Base-by-base conservation (phyloP, 2,113 vertebrate species). In the Amphiprion percula region DNA sequence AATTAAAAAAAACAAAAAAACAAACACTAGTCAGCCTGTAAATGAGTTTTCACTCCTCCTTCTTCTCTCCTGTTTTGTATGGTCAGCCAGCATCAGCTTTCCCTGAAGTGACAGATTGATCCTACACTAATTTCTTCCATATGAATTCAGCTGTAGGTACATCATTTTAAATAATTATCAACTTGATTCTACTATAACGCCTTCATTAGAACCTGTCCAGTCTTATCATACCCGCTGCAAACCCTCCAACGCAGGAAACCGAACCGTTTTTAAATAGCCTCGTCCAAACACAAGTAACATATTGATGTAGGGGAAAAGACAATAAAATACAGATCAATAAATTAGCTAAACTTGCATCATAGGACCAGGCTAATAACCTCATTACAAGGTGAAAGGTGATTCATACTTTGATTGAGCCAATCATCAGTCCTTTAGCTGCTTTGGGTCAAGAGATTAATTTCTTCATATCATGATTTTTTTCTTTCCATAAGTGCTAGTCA, bases 21-120 rank as follows among this genome's bases (percentile, higher is more conserved):
- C 4, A n/a, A 19, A 8, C 17, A 3, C 8, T 52, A n/a, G 21
- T 21, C 21, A 21, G 21, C 21, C n/a, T 49, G 59, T 69, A 52
- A 26, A 26, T 64, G 75, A 55, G 44, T 62, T 16, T 23, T 10
- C 24, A 24, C 2, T 3, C 77, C 24, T 72, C 83, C 64, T 74
- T 58, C 21, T 74, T 71, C 56, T 24, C 59, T 74, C 81, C 44
- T 9, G 9, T 37, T 68, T 56, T 66, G 41, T 71, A 26, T 77
- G 7, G 59, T 87, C 85, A 87, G 90, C 84, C 92, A 90, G 87
- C 67, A 39, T 14, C 6, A 21, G 54, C 67, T 82, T 80, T 80
- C 77, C 68, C 77, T 87, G 65, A 69, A 74, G 55, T 14, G 2
- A 78, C 17, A 76, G 41, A 71, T 60, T 55, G 33, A 54, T 47